phyloP scores from a whole-genome alignment of 37 sponge, comb jelly and placozoan genomes.

The Diacarnus erythraeanus region DNA sequence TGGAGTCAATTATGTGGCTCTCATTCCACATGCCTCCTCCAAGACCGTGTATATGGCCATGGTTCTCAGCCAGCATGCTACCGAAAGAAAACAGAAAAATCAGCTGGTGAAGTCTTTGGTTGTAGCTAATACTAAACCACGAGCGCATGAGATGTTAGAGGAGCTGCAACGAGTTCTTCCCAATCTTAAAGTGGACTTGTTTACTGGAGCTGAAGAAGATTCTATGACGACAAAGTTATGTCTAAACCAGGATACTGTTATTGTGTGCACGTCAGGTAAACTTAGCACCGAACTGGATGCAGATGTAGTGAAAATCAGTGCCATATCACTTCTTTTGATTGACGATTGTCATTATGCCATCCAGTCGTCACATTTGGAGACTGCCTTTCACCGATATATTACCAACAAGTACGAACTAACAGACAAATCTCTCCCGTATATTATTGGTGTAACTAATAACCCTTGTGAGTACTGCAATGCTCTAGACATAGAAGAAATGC shows the following conservation, averaged over 20 bases:
- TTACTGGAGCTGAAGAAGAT: conserved; percentile 7
- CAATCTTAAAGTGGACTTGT: not conserved
- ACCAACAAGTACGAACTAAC: not conserved
- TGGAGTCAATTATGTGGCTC: not conserved
- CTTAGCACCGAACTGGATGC: not conserved
- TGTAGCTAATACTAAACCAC: conserved; percentile 7
- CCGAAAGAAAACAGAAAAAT: not conserved
- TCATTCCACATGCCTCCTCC: not conserved
- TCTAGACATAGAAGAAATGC: not conserved
- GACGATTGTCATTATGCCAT: conserved; percentile 2
- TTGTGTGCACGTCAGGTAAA: conserved; percentile 16
- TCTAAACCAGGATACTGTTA: not conserved
- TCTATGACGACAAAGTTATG: not conserved
- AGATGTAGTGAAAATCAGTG: not conserved
- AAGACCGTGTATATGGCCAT: not conserved
- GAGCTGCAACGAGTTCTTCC: conserved; percentile 6
- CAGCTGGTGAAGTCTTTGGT: not conserved
- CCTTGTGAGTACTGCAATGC: not conserved
- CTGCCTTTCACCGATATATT: not conserved
- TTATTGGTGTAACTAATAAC: not conserved
- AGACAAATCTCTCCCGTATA: not conserved
- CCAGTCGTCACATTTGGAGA: not conserved
- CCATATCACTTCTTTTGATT: not conserved
- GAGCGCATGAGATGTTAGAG: not conserved
- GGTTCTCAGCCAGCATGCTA: not conserved